These are phyloP conservation scores for Blastobasis adustella DNA, from an alignment of 2,888 invertebrate species.

Conservation along the genomic window DNA sequence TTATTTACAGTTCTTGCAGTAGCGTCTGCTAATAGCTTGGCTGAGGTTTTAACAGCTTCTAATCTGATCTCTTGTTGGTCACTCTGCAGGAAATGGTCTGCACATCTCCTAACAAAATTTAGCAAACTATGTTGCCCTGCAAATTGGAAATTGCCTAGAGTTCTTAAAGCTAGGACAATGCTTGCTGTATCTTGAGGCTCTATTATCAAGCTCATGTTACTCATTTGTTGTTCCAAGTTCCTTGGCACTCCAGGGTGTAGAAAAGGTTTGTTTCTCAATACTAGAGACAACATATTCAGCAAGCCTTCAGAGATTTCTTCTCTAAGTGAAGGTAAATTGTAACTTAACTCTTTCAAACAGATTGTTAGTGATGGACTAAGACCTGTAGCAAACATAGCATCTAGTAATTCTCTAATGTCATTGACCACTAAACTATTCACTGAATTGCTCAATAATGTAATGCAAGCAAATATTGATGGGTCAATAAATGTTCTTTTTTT, in stretches of 20 bases:
- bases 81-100: slow-evolving; percentile 91
- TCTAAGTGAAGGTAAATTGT: slow-evolving; percentile 90
- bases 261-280: slow-evolving; percentile 90
- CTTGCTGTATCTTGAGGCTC: slow-evolving; percentile 85
- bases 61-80: slow-evolving; percentile 92
- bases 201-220: slow-evolving; percentile 54
- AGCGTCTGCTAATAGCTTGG: slow-evolving; percentile 89
- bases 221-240: slow-evolving; percentile 71
- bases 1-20: slow-evolving; percentile 77
- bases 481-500: slow-evolving; percentile 86
- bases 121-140: slow-evolving; percentile 90
- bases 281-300: slow-evolving; percentile 91
- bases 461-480: slow-evolving; percentile 93
- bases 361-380: slow-evolving; percentile 93
- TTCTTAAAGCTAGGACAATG: slow-evolving; percentile 92
- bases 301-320: slow-evolving; percentile 94
- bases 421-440: slow-evolving; percentile 84
- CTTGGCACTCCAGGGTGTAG: slow-evolving; percentile 87
- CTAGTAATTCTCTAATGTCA: slow-evolving; percentile 89
- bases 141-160: slow-evolving; percentile 93
- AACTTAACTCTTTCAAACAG: slow-evolving; percentile 91
- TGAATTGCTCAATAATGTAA: slow-evolving; percentile 92
- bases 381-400: slow-evolving; percentile 94
- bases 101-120: slow-evolving; percentile 93
- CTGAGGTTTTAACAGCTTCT: slow-evolving; percentile 96